phyloP scores from a whole-genome alignment of 2,888 invertebrate genomes.

The Philaethria dido region DNA sequence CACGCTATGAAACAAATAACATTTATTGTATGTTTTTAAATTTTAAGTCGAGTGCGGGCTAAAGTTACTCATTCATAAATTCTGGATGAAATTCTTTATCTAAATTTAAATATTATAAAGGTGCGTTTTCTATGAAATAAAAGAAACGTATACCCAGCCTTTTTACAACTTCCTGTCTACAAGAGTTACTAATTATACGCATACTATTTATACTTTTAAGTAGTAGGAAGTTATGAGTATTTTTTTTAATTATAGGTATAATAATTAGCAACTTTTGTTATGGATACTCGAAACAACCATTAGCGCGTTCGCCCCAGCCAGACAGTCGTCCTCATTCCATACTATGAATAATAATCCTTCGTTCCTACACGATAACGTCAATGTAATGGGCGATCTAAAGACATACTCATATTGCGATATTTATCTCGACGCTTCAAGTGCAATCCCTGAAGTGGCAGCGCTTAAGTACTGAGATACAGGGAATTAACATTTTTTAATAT shows the following conservation, averaged over 20 bases:
- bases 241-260: background rate
- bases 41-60: background rate
- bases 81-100: slow-evolving; percentile 8
- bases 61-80: slow-evolving; percentile 10
- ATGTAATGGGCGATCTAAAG: slow-evolving; percentile 47
- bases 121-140: background rate
- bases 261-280: background rate
- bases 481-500: background rate
- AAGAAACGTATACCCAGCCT: background rate
- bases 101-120: background rate
- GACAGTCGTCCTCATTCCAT: slow-evolving; percentile 62
- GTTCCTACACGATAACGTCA: slow-evolving; percentile 51
- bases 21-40: slow-evolving; percentile 20
- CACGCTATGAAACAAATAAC: slow-evolving; percentile 15
- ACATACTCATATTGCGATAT: slow-evolving; percentile 28
- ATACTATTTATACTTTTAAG: no score
- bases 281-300: slow-evolving; percentile 12
- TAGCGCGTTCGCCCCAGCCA: slow-evolving; percentile 45
- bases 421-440: slow-evolving; percentile 22
- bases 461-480: background rate
- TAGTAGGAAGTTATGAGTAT: no score
- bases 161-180: background rate
- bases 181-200: no score
- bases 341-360: slow-evolving; percentile 61
- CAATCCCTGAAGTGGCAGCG: background rate